These are phyloP conservation scores for Papilio dardanus DNA, from an alignment of 1,140 invertebrate species.

Conservation along the genomic window DNA sequence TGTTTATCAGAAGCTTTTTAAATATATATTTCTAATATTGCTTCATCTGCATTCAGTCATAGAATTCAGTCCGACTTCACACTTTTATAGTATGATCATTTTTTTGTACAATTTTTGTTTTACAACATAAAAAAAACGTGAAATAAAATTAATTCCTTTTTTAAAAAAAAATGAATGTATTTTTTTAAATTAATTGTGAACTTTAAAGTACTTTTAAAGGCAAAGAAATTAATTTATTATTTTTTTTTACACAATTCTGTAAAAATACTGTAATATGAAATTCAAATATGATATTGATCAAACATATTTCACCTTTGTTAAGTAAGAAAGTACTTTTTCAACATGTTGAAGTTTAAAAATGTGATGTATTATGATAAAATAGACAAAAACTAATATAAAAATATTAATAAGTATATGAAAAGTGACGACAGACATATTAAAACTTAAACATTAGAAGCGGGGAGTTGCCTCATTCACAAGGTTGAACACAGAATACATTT, in stretches of 20 bases:
- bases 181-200: conserved; percentile 26
- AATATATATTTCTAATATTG: conserved; percentile 74
- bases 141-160: not conserved
- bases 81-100: conserved; percentile 25
- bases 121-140: not conserved
- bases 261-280: not conserved
- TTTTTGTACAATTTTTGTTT: conserved; percentile 17
- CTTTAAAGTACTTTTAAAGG: conserved; percentile 24
- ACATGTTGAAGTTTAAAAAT: not conserved
- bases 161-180: not conserved
- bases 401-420: not conserved
- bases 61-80: conserved; percentile 71
- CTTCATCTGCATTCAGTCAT: conserved; percentile 79
- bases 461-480: conserved; percentile 59
- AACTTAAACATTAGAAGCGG: conserved; percentile 40
- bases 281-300: not conserved
- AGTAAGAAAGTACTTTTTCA: too few relatives aligned
- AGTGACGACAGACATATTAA: conserved; percentile 20
- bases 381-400: not conserved
- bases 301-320: not conserved
- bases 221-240: not conserved
- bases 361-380: not conserved
- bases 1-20: conserved; percentile 23
- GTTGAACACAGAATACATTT: conserved; percentile 74
- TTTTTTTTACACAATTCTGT: not conserved